phyloP scores from a whole-genome alignment of 1,140 invertebrate species.

The Bombus pyrosoma region DNA sequence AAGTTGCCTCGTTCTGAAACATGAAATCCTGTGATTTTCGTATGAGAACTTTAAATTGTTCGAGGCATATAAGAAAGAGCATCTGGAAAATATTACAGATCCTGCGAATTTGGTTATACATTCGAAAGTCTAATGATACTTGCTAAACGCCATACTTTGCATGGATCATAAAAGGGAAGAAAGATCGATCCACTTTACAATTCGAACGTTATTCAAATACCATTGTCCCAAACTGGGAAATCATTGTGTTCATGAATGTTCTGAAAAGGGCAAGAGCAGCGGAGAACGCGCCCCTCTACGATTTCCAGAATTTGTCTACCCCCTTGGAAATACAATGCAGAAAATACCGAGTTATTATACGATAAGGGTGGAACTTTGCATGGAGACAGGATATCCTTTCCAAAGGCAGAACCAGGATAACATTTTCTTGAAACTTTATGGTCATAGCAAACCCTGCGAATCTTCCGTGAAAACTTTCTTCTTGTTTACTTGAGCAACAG shows the following conservation, averaged over 20 bases:
- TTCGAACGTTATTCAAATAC: conserved; percentile 17
- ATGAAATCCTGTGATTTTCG: too few relatives aligned
- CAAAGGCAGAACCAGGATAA: not conserved
- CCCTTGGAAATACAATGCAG: conserved; percentile 22
- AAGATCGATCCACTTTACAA: conserved; percentile 2
- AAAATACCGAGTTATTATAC: conserved; percentile 38
- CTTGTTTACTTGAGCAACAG: not conserved
- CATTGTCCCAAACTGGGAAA: not conserved
- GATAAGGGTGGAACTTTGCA: conserved; percentile 25
- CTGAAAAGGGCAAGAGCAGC: too few relatives aligned
- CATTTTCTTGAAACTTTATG: not conserved
- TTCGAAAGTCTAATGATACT: not conserved
- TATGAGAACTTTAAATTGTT: not conserved
- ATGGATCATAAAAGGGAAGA: not conserved
- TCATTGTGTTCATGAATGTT: not conserved
- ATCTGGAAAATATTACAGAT: not conserved
- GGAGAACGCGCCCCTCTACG: not conserved
- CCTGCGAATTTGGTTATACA: not conserved
- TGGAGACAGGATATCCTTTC: conserved; percentile 14
- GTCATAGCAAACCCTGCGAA: not conserved
- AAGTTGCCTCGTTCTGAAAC: too few relatives aligned
- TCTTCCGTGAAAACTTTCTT: not conserved
- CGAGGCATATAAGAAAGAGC: too few relatives aligned
- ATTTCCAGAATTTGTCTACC: conserved; percentile 25
- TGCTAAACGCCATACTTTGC: not conserved